phyloP scores from a whole-genome alignment of 2,113 vertebrate genomes.

The Callaeas wilsoni region DNA sequence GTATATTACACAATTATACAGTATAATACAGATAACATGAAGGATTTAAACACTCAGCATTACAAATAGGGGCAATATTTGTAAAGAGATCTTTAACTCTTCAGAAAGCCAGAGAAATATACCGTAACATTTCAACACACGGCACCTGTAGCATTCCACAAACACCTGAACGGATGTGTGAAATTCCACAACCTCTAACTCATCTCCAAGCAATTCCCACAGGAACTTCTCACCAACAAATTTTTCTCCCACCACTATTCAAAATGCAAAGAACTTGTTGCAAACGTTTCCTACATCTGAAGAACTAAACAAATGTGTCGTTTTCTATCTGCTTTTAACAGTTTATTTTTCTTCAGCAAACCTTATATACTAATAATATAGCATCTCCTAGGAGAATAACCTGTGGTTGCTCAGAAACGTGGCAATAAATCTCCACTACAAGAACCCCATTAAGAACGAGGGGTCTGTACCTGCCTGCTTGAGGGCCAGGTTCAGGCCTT shows the following conservation, averaged over 20 bases:
- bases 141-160: neutral
- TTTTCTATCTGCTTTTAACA: constrained; percentile 23
- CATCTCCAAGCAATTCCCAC: neutral
- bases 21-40: constrained; percentile 66
- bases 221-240: neutral
- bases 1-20: constrained; percentile 71
- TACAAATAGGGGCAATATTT: constrained; percentile 6
- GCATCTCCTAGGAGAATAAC: constrained; percentile 24
- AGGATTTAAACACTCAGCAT: constrained; percentile 49
- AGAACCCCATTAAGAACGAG: neutral
- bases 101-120: constrained; percentile 38
- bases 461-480: neutral
- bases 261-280: neutral
- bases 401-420: constrained; percentile 25
- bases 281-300: neutral
- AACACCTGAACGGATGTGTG: neutral
- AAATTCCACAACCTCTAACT: neutral
- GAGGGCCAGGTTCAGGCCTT: neutral
- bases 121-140: neutral
- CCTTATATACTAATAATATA: neutral
- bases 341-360: constrained; percentile 26
- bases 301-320: neutral
- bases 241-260: neutral
- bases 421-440: neutral
- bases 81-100: constrained; percentile 18